A percentile compares a stretch with the other conserved stretches of the same genome.
These are phyloP conservation scores for Bujurquina vittata DNA, from an alignment of 2,113 vertebrate genomes.

Conservation along the genomic window DNA sequence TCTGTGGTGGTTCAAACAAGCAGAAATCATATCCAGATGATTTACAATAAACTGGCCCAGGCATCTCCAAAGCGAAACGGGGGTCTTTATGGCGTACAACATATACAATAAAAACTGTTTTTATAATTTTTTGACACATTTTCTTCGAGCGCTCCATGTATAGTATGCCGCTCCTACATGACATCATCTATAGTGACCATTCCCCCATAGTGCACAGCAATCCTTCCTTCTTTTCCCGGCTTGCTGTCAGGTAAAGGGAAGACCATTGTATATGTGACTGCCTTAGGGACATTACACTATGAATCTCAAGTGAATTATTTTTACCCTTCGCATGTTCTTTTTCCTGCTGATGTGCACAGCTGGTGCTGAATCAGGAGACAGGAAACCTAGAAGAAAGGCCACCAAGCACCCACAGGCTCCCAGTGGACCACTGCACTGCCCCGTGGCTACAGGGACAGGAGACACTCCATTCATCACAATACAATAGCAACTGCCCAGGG, in stretches of 20 bases:
- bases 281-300: slow-evolving; percentile 53
- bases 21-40: slow-evolving; percentile 61
- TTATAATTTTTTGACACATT: slow-evolving; percentile 19
- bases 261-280: slow-evolving; percentile 51
- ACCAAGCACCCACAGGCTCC: slow-evolving; percentile 61
- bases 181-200: slow-evolving; percentile 33
- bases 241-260: slow-evolving; percentile 43
- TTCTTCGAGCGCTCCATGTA: slow-evolving; percentile 2
- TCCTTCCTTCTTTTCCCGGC: slow-evolving; percentile 1
- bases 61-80: neutral
- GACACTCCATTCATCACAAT: slow-evolving; percentile 77
- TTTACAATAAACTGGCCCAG: neutral
- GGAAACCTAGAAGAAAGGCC: slow-evolving; percentile 75
- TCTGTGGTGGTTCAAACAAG: slow-evolving; percentile 49
- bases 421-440: slow-evolving; percentile 56
- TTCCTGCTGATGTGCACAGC: slow-evolving; percentile 66
- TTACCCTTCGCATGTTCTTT: slow-evolving; percentile 61
- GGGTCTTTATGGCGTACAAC: slow-evolving; percentile 4
- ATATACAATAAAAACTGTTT: slow-evolving; percentile 16
- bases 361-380: slow-evolving; percentile 79
- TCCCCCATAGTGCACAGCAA: slow-evolving; percentile 13
- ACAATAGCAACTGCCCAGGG: slow-evolving; percentile 66
- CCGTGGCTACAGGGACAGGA: slow-evolving; percentile 62
- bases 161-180: slow-evolving; percentile 8
- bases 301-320: slow-evolving; percentile 61